Base-by-base conservation (phyloP, 2,113 vertebrate genomes). In the Spea bombifrons region DNA sequence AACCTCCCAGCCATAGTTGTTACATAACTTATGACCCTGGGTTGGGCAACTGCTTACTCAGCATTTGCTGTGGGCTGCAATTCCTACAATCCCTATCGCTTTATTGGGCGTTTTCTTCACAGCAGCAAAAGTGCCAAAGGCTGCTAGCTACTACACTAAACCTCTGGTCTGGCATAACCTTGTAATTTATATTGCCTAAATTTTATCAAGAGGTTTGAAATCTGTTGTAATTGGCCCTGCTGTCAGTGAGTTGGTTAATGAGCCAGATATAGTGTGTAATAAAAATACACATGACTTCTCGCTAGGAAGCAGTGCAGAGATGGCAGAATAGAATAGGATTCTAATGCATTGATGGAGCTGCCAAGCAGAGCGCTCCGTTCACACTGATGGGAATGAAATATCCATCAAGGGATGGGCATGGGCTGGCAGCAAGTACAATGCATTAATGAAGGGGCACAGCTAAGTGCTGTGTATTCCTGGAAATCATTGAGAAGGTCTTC, bases 401-500 rank as follows among this genome's bases (percentile, higher is more conserved):
- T 80, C 71, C 61, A 80, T 80, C 78, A 80, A 74, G 64, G 69
- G 52, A 59, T 80, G 78, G 78, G 78, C 71, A 80, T 13, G 57
- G 78, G 66, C 71, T 80, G 71, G 78, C 78, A 80, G 45, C 68
- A 80, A 66, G 64, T 17, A 74, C 64, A 80, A 80, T 80, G 45
- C 78, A 80, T 68, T 80, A 80, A 80, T 61, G 50, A 67, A 49
- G 49, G 78, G 64, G 65, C 71, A 68, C 53, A 61, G 64, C 64
- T 80, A 74, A 80, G 78, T 80, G 78, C 71, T 74, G 52, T 50
- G 46, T 59, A 68, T 80, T 80, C 78, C 78, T 80, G 78, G 78
- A 80, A 80, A 80, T 80, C 78, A 68, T n/a, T 15, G 30, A 73
- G 71, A 80, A 80, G 52, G 71, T 74, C 64, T 80, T 43, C 78